These are phyloP conservation scores for Tortricodes alternella DNA, from an alignment of 2,888 invertebrate species.

Conservation along the genomic window DNA sequence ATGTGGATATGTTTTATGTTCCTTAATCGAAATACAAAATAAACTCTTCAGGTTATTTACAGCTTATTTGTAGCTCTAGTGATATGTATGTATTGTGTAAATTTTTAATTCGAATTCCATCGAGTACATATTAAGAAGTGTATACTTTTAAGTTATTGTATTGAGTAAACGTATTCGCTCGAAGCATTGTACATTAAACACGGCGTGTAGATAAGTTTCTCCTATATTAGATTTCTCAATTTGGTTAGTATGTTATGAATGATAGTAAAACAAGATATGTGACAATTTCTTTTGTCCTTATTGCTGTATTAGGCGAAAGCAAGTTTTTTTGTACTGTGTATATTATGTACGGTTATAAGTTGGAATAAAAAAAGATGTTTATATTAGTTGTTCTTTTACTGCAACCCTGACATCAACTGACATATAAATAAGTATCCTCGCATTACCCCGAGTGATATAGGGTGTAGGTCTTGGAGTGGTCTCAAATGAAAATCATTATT, in stretches of 20 bases:
- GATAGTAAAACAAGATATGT: conserved; percentile 70
- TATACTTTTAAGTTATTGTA: conserved; percentile 81
- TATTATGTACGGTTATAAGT: conserved; percentile 90
- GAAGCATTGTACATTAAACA: conserved; percentile 81
- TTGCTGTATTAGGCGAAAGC: conserved; percentile 82
- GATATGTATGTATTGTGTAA: conserved; percentile 81
- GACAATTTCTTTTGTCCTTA: conserved; percentile 81
- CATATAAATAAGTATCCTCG: too few species aligned
- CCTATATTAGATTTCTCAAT: conserved; percentile 80
- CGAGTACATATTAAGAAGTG: conserved; percentile 81
- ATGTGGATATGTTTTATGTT: conserved; percentile 82
- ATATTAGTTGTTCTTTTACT: conserved; percentile 69
- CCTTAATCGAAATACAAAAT: conserved; percentile 81
- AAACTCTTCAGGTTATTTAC: conserved; percentile 77
- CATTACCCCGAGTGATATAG: too few species aligned
- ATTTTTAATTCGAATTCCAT: conserved; percentile 82
- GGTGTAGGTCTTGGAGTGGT: too few species aligned
- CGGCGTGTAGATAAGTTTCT: conserved; percentile 81
- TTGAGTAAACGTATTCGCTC: conserved; percentile 79
- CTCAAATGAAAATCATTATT: too few species aligned
- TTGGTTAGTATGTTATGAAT: conserved; percentile 76
- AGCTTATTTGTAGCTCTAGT: conserved; percentile 80
- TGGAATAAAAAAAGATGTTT: conserved; percentile 83
- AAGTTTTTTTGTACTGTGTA: conserved; percentile 92
- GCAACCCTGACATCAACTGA: conserved; percentile 41